phyloP scores from a whole-genome alignment of 2,797 vertebrate genomes.

The Mustela erminea region DNA sequence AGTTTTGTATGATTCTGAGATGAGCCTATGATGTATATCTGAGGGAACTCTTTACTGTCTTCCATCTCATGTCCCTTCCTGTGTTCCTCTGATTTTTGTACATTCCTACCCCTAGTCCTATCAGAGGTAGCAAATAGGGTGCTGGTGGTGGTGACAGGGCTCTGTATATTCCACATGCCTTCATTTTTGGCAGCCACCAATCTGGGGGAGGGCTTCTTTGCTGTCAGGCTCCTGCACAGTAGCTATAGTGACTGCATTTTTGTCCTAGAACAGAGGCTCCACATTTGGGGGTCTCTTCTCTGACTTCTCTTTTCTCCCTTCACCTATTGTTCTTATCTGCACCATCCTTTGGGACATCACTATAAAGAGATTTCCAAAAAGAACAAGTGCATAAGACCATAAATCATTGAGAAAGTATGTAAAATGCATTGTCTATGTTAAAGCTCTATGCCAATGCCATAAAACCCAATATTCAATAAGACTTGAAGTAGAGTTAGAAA shows the following conservation, averaged over 20 bases:
- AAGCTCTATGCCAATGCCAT: conserved; percentile 28
- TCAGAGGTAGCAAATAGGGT: neutral
- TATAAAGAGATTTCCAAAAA: conserved; percentile 21
- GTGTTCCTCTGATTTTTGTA: conserved; percentile 31
- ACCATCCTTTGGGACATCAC: conserved; percentile 10
- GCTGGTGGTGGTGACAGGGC: neutral
- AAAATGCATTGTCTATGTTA: conserved; percentile 41
- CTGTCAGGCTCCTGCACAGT: neutral
- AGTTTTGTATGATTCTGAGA: conserved; percentile 17
- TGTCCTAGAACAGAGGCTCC: neutral
- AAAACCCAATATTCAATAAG: conserved; percentile 46
- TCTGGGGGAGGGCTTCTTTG: neutral
- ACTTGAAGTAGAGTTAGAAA: conserved; percentile 4
- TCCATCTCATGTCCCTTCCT: neutral
- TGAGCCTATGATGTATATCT: neutral
- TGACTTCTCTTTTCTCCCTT: neutral
- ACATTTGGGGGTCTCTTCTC: neutral
- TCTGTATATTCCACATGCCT: conserved; percentile 3
- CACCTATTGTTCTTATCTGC: neutral
- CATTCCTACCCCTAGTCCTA: neutral
- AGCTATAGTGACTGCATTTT: conserved; percentile 29
- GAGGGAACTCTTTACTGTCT: neutral
- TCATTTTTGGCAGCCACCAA: conserved; percentile 20
- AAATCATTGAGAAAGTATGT: conserved; percentile 45
- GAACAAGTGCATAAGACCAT: neutral